Base-by-base conservation (phyloP, 1,140 invertebrate genomes). In the Drosophila navojoa region DNA sequence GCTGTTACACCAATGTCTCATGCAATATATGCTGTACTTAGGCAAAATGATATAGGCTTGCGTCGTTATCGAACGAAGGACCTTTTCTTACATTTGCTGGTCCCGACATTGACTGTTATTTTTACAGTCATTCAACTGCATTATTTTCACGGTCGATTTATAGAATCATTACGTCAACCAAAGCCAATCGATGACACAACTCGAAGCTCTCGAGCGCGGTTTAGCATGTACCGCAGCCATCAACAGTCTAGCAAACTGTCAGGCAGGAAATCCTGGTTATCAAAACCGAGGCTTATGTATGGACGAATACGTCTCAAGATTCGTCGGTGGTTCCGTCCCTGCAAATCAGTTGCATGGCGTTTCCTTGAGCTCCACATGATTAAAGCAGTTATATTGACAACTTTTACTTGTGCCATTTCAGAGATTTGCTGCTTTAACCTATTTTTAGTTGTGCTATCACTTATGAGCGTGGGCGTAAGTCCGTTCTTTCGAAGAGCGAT, bases 71-170 rank as follows among this genome's bases (percentile, higher is more conserved):
- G 96, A 77, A 97, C 96, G 0, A 97, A 96, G 61, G 95, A 97
- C 64, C 93, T 99, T 10, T 98, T 99, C 91, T 94, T 98, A 10
- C 95, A 97, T 79, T 93, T 99, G 2, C 93, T 99, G 15, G 97
- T 97, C 0, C 97, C 98, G 1, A 98, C 97, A 0, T 95, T 97
- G 79, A 98, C 98, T 90, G 95, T 98, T 0, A 98, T 99, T 38
- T 96, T 99, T 29, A 98, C 98, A 0, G 98, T 98, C n/a, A 95
- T 99, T 63, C 98, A 99, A 92, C 94, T 99, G 0, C 97, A 99
- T 92, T 99, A 99, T 92, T 99, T 99, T 92, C 98, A 99, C 84
- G 95, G 68, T n/a, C 81, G 76, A 25, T 91, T 91, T 32, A 90
- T 91, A 68, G 69, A 70, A 7, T 74, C 86, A 2, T 71, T 91